Conservation (phyloP, 2,888 invertebrate species). For the Perithous albicinctus region DNA sequence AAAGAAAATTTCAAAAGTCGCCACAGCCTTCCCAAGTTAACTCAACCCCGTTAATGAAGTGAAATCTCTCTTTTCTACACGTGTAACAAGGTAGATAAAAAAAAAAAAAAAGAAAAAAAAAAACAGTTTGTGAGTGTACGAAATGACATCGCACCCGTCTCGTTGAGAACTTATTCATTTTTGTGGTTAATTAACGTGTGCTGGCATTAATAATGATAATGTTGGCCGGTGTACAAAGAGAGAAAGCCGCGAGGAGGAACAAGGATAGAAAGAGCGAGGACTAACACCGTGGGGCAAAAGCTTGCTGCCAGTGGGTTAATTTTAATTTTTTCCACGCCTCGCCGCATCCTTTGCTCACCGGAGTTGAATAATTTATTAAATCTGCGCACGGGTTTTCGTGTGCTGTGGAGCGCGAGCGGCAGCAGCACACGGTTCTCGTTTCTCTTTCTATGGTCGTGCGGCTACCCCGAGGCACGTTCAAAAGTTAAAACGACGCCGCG, state of each 20-base stretch:
- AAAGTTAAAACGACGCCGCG: constrained; percentile 78
- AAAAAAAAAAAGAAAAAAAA: background rate
- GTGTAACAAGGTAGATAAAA: background rate
- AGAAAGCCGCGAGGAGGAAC: no score
- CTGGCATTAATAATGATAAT: constrained; percentile 75
- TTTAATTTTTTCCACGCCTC: constrained; percentile 71
- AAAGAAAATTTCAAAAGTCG: no score
- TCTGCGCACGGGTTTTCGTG: constrained; percentile 71
- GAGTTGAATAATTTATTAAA: constrained; percentile 78
- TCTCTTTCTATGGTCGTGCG: constrained; percentile 39
- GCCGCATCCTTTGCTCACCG: constrained; percentile 60
- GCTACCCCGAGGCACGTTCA: constrained; percentile 61
- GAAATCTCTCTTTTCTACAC: background rate
- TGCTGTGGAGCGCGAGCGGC: constrained; percentile 14
- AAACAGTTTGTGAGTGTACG: background rate
- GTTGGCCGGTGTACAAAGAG: constrained; percentile 25
- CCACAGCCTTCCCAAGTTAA: no score
- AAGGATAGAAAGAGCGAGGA: background rate
- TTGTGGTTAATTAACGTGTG: constrained; percentile 72
- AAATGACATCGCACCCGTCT: constrained; percentile 16
- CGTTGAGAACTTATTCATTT: constrained; percentile 56
- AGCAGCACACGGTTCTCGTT: constrained; percentile 28
- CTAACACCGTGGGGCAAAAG: constrained; percentile 26
- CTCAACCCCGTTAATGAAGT: constrained; percentile 3
- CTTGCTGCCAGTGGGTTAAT: constrained; percentile 57